Evolutionary conservation across 1,140 invertebrate species (phyloP).

Genomic region (Lepidurus apus): DNA sequence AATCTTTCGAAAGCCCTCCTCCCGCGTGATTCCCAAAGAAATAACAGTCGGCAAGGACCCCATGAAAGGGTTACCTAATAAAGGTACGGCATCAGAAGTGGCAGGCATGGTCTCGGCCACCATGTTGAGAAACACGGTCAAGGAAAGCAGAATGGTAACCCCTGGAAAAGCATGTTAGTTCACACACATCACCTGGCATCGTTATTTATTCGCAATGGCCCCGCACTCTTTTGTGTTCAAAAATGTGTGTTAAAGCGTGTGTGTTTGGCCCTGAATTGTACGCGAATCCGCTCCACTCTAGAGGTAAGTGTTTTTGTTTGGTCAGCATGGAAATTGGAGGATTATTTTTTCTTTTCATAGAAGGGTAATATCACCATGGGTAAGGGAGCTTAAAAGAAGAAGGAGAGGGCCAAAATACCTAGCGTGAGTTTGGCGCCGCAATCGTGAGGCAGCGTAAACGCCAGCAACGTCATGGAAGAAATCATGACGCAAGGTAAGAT

Average conservation of each 20-base stretch:
- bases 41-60: constrained; percentile 30
- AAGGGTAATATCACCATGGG: constrained; percentile 1
- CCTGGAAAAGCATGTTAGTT: constrained; percentile 52
- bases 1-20: constrained; percentile 12
- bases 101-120: constrained; percentile 76
- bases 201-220: constrained; percentile 6
- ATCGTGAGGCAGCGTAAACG: constrained; percentile 61
- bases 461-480: constrained; percentile 60
- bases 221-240: constrained; percentile 33
- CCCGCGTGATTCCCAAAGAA: constrained; percentile 6
- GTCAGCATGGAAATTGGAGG: too few relatives aligned
- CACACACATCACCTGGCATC: background rate
- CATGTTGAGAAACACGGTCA: constrained; percentile 84
- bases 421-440: constrained; percentile 66
- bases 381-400: constrained; percentile 5
- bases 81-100: constrained; percentile 74
- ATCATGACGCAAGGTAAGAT: constrained; percentile 65
- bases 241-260: constrained; percentile 33
- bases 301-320: too few relatives aligned
- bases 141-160: constrained; percentile 80
- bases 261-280: constrained; percentile 25
- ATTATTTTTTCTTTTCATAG: background rate
- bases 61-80: constrained; percentile 58
- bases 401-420: constrained; percentile 45
- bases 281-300: too few relatives aligned